Evolutionary conservation across 2,113 vertebrate species (phyloP), one percentile per base, ranked within the genome.

Genomic region (Vulpes vulpes): DNA sequence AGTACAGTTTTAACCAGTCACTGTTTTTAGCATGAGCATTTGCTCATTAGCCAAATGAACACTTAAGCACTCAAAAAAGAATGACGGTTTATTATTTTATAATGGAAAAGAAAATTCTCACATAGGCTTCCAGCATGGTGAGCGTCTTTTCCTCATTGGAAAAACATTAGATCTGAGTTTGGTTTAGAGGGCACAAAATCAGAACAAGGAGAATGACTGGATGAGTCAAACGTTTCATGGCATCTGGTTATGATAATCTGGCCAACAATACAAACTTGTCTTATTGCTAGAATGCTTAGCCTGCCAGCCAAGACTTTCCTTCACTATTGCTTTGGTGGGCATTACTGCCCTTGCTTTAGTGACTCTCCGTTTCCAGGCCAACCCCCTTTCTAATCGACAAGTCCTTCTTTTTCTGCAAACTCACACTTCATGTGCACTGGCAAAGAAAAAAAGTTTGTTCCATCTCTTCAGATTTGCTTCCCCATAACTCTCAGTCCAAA

Each of bases 391-490:
- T 88, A 82, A 69, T 0, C 32, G 27, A 51, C 30, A 74, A 14
- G 15, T 49, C 8, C 1, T 89, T 51, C n/a, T 35, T 57, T 74
- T 49, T 8, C 80, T 92, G 49, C 64, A 82, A 90, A 79, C 14
- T 91, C 65, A 95, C 27, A 91, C 22, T 79, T 85, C 55, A 32
- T 62, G 25, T 74, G 15, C 8, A 79, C 55, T 49, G 43, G 57
- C 43, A 87, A 15, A 71, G 60, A 95, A 71, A 82, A 95, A 95
- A 95, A 79, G 23, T 79, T 59, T 80, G 20, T 19, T 25, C 93
- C n/a, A 81, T 97, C 87, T 96, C 89, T 94, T 65, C 96, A 51
- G 32, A 88, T 94, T 95, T 94, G n/a, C 51, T 95, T 97, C 62
- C 17, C 16, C 30, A 22, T 96, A 88, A 96, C 67, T 97, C 80